These are phyloP conservation scores for Steinernema scapterisci DNA, from an alignment of 2,888 invertebrate genomes.

Conservation along the genomic window DNA sequence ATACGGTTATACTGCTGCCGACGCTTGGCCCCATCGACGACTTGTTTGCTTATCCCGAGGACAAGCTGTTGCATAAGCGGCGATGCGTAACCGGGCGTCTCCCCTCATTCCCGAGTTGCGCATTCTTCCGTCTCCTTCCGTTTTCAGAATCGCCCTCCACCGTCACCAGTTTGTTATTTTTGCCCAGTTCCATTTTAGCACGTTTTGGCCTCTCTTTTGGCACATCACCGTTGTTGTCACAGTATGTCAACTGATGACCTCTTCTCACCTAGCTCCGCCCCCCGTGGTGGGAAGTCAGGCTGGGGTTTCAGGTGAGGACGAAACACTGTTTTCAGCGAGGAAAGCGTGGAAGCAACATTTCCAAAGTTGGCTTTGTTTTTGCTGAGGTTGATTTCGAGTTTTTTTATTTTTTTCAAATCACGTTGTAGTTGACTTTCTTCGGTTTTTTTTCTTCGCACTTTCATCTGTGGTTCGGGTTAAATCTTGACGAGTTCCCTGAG, in stretches of 20 bases:
- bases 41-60: conserved; percentile 24
- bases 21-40: too few species aligned
- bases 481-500: too few species aligned
- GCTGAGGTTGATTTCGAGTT: too few species aligned
- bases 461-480: too few species aligned
- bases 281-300: conserved; percentile 6
- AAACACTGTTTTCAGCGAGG: not conserved
- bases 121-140: conserved; percentile 10
- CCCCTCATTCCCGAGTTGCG: not conserved
- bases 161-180: too few species aligned
- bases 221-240: conserved; percentile 23
- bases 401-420: too few species aligned
- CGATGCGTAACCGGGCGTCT: not conserved
- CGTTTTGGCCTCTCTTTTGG: conserved; percentile 25
- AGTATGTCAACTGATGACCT: conserved; percentile 26
- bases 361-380: too few species aligned
- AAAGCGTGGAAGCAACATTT: too few species aligned
- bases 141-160: not conserved
- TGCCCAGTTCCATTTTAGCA: conserved; percentile 8
- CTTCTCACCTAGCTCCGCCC: conserved; percentile 21
- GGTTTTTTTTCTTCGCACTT: too few species aligned
- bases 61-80: conserved; percentile 23
- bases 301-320: not conserved
- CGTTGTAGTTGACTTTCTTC: too few species aligned
- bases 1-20: not conserved